Evolutionary conservation across 2,113 vertebrate species (phyloP).

Genomic region (Macaca mulatta): DNA sequence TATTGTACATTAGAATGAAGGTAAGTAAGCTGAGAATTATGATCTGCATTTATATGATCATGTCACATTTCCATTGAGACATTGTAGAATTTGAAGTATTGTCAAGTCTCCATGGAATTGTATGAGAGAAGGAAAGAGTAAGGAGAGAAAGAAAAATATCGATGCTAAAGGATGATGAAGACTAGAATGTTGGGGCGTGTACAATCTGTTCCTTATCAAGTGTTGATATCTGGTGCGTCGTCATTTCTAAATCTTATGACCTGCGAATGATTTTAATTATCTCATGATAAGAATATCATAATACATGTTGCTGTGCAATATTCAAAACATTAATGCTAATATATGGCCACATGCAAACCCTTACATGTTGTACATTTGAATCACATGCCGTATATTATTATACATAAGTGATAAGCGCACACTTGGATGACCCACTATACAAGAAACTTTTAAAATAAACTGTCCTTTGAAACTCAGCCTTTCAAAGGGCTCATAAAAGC

Average conservation of each 20-base stretch:
- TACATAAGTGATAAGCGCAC: not conserved
- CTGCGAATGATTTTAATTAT: not conserved
- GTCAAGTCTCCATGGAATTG: not conserved
- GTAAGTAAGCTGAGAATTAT: constrained; percentile 44
- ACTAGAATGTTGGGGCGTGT: not conserved
- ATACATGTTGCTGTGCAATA: not conserved
- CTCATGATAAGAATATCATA: not conserved
- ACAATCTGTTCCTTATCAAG: constrained; percentile 11
- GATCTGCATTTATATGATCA: constrained; percentile 48
- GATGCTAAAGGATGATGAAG: not conserved
- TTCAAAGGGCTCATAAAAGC: not conserved
- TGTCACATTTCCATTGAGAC: constrained; percentile 22
- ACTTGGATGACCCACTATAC: not conserved
- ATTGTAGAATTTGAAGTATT: constrained; percentile 13
- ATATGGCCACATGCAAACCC: not conserved
- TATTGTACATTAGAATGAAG: constrained; percentile 18
- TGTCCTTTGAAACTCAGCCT: constrained; percentile 47
- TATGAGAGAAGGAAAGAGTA: not conserved
- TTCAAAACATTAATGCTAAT: not conserved
- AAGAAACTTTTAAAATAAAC: not conserved
- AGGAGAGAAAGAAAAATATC: not conserved
- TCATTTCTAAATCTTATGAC: not conserved
- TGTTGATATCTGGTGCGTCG: not conserved
- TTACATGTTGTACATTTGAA: not conserved
- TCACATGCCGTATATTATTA: not conserved